Percentiles rank a stretch among this genome's conserved stretches.
phyloP scores from a whole-genome alignment of 2,888 invertebrate species.

The Phengaris arion region DNA sequence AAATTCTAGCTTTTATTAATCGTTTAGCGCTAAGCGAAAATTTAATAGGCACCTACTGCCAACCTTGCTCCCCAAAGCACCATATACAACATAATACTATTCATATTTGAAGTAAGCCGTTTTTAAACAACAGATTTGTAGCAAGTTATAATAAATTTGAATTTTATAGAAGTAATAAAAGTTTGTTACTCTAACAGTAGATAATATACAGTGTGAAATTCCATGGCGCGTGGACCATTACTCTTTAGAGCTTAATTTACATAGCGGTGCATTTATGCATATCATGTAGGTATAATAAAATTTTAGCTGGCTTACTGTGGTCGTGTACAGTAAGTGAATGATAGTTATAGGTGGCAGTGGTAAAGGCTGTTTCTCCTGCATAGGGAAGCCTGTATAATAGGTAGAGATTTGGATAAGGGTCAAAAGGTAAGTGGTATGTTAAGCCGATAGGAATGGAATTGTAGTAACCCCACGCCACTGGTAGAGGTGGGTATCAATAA shows the following conservation, averaged over 20 bases:
- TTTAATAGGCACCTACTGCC: too few relatives aligned
- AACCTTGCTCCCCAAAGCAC: not conserved
- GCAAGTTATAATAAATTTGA: slow-evolving; percentile 12
- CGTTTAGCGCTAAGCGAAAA: too few relatives aligned
- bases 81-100: not conserved
- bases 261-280: slow-evolving; percentile 38
- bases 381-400: too few relatives aligned
- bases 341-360: too few relatives aligned
- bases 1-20: too few relatives aligned
- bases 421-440: too few relatives aligned
- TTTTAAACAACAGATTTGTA: not conserved
- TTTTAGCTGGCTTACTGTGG: not conserved
- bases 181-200: slow-evolving; percentile 12
- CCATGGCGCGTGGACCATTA: not conserved
- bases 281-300: slow-evolving; percentile 19
- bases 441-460: too few relatives aligned
- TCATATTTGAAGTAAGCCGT: not conserved
- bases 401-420: too few relatives aligned
- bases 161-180: slow-evolving; percentile 18
- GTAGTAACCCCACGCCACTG: too few relatives aligned
- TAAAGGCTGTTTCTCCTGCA: too few relatives aligned
- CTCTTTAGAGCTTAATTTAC: slow-evolving; percentile 9
- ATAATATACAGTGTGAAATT: slow-evolving; percentile 16
- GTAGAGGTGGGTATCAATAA: too few relatives aligned
- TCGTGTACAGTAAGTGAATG: too few relatives aligned